Conservation (phyloP, 2,888 invertebrate genomes). For the Patella depressa region DNA sequence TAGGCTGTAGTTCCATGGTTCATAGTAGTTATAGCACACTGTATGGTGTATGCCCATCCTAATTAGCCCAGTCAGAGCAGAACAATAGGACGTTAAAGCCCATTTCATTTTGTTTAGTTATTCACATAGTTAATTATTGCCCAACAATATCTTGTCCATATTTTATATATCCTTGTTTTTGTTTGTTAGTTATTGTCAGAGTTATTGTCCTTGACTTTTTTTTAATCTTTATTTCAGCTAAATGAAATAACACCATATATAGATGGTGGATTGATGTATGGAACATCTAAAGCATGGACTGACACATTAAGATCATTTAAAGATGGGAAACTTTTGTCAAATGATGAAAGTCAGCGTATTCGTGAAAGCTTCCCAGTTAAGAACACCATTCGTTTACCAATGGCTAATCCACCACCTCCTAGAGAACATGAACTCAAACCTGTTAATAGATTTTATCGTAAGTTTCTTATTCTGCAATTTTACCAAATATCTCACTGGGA, state of each 20-base stretch:
- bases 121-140: conserved; percentile 10
- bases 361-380: conserved; percentile 46
- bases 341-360: conserved; percentile 34
- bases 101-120: not conserved
- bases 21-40: too few relatives aligned
- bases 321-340: conserved; percentile 82
- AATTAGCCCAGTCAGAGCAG: too few relatives aligned
- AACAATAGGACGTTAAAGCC: too few relatives aligned
- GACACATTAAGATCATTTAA: conserved; percentile 85
- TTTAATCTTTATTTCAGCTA: conserved; percentile 68
- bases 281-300: conserved; percentile 97
- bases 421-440: conserved; percentile 52
- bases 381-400: conserved; percentile 55
- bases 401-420: conserved; percentile 59
- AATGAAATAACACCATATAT: conserved; percentile 99
- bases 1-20: too few relatives aligned
- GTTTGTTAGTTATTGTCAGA: not conserved
- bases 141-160: conserved; percentile 6
- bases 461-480: conserved; percentile 26
- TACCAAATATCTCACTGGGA: too few relatives aligned
- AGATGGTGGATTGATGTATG: conserved; percentile 98
- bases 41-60: too few relatives aligned
- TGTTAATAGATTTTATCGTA: conserved; percentile 55
- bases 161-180: conserved; percentile 1
- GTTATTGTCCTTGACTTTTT: not conserved